Evolutionary conservation across 2,888 invertebrate genomes (phyloP).

Genomic region (Netelia melanura): DNA sequence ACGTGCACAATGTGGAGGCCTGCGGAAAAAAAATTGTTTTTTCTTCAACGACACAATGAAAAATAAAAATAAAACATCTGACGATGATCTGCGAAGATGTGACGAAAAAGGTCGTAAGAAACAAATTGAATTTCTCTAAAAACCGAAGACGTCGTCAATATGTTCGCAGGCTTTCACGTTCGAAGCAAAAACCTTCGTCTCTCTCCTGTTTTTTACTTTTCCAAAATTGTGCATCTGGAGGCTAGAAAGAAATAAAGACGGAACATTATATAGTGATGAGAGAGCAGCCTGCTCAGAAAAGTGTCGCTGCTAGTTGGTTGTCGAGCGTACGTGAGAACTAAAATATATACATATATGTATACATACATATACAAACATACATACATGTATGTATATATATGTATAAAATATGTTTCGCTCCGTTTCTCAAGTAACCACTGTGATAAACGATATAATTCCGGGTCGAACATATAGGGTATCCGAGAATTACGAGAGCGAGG

Average conservation of each 20-base stretch:
- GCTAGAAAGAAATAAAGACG: slow-evolving; percentile 24
- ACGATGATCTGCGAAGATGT: neutral
- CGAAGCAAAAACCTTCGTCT: slow-evolving; percentile 6
- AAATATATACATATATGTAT: neutral
- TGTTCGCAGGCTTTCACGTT: slow-evolving; percentile 25
- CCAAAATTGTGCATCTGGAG: slow-evolving; percentile 46
- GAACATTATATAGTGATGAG: neutral
- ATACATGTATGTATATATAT: slow-evolving; percentile 1
- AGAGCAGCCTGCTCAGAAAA: slow-evolving; percentile 2
- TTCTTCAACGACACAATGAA: slow-evolving; percentile 16
- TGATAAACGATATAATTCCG: slow-evolving; percentile 74
- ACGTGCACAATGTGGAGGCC: neutral
- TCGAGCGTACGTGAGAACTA: slow-evolving; percentile 15
- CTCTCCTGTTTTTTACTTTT: slow-evolving; percentile 26
- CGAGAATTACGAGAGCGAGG: slow-evolving; percentile 48
- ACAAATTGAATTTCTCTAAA: neutral
- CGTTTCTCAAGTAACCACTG: slow-evolving; percentile 78
- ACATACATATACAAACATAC: neutral
- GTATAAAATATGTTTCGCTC: slow-evolving; percentile 76
- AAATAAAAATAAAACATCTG: slow-evolving; percentile 1
- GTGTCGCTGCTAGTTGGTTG: neutral
- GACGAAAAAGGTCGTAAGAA: slow-evolving; percentile 8
- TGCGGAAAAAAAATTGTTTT: slow-evolving; percentile 44
- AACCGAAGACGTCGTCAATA: neutral
- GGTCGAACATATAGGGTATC: slow-evolving; percentile 59